phyloP scores from a whole-genome alignment of 2,797 vertebrate genomes.

The Intellagama lesueurii region DNA sequence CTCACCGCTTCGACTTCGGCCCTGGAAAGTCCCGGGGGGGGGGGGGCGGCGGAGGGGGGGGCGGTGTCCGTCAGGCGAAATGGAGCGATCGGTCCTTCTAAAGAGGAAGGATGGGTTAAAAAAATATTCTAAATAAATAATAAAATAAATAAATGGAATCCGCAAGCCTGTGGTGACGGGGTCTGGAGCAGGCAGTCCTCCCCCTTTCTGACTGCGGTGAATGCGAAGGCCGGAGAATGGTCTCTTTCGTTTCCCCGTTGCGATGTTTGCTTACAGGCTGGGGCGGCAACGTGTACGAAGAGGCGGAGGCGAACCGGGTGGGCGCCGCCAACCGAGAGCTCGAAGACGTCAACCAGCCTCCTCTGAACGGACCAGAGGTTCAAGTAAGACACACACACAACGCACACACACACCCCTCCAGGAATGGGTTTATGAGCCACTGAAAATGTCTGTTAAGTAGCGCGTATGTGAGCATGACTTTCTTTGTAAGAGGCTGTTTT shows the following conservation, averaged over 20 bases:
- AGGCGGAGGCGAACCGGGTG: neutral
- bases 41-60: neutral
- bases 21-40: neutral
- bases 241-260: constrained; percentile 2
- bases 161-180: neutral
- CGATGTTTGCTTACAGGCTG: neutral
- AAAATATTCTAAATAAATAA: neutral
- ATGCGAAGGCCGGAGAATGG: neutral
- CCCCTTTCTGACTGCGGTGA: no score
- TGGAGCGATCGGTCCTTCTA: no score
- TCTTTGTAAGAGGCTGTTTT: no score
- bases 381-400: neutral
- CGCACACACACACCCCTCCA: neutral
- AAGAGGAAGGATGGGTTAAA: no score
- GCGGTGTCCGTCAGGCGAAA: no score
- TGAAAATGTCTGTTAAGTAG: no score
- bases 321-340: neutral
- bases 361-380: constrained; percentile 15
- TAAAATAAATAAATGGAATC: neutral
- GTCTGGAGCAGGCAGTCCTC: neutral
- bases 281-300: constrained; percentile 12
- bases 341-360: neutral
- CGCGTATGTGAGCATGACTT: no score
- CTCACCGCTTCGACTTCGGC: no score
- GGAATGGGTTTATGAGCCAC: no score